Conservation (phyloP, 2,888 invertebrate species). For the Rhingia campestris region DNA sequence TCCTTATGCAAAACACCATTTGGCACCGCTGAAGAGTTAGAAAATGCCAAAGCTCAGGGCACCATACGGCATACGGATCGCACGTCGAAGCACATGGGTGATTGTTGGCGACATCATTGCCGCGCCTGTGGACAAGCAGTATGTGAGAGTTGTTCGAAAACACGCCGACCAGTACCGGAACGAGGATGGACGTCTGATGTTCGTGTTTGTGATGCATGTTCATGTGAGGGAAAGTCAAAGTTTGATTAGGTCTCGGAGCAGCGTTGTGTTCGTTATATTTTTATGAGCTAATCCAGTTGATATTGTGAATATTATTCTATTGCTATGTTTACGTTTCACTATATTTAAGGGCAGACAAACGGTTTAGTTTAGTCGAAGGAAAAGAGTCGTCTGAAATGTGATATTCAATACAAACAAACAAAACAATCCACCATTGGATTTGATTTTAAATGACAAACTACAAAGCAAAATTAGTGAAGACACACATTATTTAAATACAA, state of each 20-base stretch:
- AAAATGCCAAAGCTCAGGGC: constrained; percentile 78
- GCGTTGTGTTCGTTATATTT: constrained; percentile 30
- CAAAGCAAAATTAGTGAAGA: constrained; percentile 26
- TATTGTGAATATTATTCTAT: constrained; percentile 52
- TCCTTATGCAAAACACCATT: constrained; percentile 86
- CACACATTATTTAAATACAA: constrained; percentile 31
- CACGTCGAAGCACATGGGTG: constrained; percentile 75
- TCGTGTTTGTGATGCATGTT: constrained; percentile 89
- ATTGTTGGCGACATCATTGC: constrained; percentile 86
- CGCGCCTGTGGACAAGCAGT: constrained; percentile 89
- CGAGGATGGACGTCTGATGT: constrained; percentile 90
- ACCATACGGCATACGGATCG: constrained; percentile 19
- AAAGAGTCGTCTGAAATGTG: constrained; percentile 65
- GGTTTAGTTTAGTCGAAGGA: constrained; percentile 23
- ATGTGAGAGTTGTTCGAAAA: constrained; percentile 85
- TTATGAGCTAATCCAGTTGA: constrained; percentile 47
- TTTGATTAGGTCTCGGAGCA: constrained; percentile 55
- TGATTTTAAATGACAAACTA: constrained; percentile 25
- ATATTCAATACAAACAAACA: constrained; percentile 54
- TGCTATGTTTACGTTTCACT: constrained; percentile 58
- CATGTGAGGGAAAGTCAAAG: constrained; percentile 76
- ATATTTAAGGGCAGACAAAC: constrained; percentile 25
- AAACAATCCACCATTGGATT: constrained; percentile 37
- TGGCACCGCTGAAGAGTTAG: constrained; percentile 82
- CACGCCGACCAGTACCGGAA: constrained; percentile 87